Percentiles rank a stretch among this genome's conserved stretches.
These are phyloP conservation scores for Stramonita haemastoma DNA, from an alignment of 2,888 invertebrate genomes.

Conservation along the genomic window DNA sequence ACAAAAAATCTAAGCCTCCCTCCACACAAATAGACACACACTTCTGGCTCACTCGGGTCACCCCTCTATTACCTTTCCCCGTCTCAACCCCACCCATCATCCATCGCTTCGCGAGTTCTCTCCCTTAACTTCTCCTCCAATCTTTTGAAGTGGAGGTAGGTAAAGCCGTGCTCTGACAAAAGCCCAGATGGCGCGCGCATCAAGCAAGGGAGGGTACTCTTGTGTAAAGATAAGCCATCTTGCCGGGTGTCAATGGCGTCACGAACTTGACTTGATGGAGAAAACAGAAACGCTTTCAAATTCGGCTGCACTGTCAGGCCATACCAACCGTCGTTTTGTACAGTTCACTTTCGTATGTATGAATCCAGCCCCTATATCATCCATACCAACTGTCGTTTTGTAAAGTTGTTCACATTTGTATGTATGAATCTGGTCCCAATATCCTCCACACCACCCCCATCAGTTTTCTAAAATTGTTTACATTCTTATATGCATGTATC, in stretches of 20 bases:
- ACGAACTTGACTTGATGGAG: neutral
- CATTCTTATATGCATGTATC: too few species aligned
- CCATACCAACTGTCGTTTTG: too few species aligned
- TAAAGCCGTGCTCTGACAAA: constrained; percentile 1
- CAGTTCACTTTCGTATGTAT: too few species aligned
- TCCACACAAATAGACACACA: neutral
- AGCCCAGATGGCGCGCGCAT: constrained; percentile 21
- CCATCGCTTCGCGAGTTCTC: neutral
- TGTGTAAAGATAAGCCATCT: constrained; percentile 19
- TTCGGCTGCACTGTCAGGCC: too few species aligned
- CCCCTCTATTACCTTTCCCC: neutral
- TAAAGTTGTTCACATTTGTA: too few species aligned
- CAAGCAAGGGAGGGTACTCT: constrained; percentile 17
- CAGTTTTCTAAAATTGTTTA: too few species aligned
- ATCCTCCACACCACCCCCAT: too few species aligned
- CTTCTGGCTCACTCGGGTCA: neutral
- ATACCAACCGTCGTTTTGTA: too few species aligned
- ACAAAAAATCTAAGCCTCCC: neutral
- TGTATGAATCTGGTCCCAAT: too few species aligned
- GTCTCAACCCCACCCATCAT: neutral
- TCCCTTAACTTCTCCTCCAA: neutral
- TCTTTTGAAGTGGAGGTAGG: constrained; percentile 1
- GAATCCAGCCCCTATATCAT: too few species aligned
- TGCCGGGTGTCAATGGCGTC: neutral
- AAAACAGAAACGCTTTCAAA: neutral